These are phyloP conservation scores for Hyaena hyaena DNA, from an alignment of 2,113 vertebrate genomes.

Conservation along the genomic window DNA sequence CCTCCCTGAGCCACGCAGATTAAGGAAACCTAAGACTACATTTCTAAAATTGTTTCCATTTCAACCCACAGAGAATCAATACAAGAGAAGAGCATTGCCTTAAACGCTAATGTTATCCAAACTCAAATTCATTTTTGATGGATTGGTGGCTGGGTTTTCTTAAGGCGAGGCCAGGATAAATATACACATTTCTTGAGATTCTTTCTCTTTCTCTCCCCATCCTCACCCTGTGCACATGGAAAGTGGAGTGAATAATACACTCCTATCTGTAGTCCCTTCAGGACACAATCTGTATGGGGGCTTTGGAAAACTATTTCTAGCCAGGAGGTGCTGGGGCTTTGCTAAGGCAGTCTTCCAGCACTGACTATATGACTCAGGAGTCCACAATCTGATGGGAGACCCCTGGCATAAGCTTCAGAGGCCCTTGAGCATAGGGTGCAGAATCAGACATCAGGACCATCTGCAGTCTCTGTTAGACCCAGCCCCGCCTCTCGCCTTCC, in stretches of 20 bases:
- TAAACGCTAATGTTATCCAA: constrained; percentile 88
- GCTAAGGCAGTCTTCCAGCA: not conserved
- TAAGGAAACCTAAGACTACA: constrained; percentile 86
- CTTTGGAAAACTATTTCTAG: constrained; percentile 42
- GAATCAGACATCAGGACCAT: not conserved
- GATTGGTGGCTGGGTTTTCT: constrained; percentile 87
- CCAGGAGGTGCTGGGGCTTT: not conserved
- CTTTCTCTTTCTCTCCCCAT: constrained; percentile 67
- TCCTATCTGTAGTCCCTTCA: not conserved
- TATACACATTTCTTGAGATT: constrained; percentile 73
- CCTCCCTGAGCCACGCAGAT: constrained; percentile 82
- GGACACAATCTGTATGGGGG: constrained; percentile 10
- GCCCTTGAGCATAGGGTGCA: not conserved
- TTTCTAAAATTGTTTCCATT: constrained; percentile 90
- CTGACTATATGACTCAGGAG: not conserved
- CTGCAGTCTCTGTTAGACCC: not conserved
- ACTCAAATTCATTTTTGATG: constrained; percentile 88
- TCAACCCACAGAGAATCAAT: constrained; percentile 89
- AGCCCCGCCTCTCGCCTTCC: not conserved
- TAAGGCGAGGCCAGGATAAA: constrained; percentile 85
- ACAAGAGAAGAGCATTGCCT: constrained; percentile 85
- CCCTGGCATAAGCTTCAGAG: not conserved
- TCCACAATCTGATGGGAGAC: not conserved
- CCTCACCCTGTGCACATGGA: constrained; percentile 30
- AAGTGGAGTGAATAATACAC: not conserved